phyloP scores from a whole-genome alignment of 23 tunicate species.

The Halocynthia aurantium region DNA sequence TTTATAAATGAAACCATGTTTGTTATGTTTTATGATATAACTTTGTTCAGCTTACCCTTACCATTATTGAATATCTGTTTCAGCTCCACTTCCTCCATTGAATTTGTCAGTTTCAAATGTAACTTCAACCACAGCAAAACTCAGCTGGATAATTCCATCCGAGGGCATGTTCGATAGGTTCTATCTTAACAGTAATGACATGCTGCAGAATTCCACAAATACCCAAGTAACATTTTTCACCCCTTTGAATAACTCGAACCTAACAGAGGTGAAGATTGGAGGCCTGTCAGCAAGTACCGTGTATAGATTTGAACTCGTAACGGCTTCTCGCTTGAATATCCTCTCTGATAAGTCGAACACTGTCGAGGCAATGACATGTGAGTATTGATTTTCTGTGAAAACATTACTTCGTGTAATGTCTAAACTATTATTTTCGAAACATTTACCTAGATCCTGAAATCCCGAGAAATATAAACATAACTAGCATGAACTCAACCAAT shows the following conservation, averaged over 20 bases:
- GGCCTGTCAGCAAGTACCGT: background rate
- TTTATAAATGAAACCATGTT: too few species aligned
- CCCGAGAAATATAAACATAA: background rate
- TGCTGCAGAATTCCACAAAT: background rate
- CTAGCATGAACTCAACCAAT: background rate
- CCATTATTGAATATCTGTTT: background rate
- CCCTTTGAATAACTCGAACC: background rate
- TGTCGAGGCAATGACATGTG: constrained; percentile 5
- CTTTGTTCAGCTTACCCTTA: background rate
- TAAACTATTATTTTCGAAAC: too few species aligned
- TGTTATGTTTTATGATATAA: background rate
- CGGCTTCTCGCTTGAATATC: background rate
- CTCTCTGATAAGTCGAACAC: background rate
- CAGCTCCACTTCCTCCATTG: constrained; percentile 23
- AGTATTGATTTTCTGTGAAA: constrained; percentile 2
- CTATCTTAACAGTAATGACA: background rate
- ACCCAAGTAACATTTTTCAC: background rate
- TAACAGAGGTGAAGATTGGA: background rate
- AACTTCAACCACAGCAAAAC: background rate
- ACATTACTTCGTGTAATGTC: background rate
- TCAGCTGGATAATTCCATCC: constrained; percentile 14
- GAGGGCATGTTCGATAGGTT: constrained; percentile 6
- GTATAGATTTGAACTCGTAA: constrained; percentile 1
- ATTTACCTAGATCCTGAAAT: background rate
- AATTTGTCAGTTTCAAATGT: background rate